Evolutionary conservation across 1,140 invertebrate species (phyloP), one percentile per base, ranked within the genome.

Genomic region (Orchestia grillus): DNA sequence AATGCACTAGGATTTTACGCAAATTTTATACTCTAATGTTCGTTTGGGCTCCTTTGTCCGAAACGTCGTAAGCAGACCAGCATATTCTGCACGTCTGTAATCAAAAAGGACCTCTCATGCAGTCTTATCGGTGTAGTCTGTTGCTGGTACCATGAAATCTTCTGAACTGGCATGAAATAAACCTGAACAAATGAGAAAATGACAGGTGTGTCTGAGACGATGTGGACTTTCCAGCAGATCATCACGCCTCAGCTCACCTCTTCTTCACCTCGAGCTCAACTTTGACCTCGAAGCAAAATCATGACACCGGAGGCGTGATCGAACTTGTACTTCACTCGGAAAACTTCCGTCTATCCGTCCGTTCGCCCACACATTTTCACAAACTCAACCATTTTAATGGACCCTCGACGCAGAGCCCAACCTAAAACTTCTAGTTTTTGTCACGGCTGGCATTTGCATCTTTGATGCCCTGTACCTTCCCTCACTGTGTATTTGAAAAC

Each of bases 101-200:
- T 41, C 88, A 36, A 90, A 90, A 90, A 90, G 43, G 28, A 90
- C 43, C 88, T 8, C 88, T 90, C 28, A 41, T 11, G 3, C 36
- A 8, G 88, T 90, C 88, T 42, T 11, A 90, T 90, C 88, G n/a
- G 88, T 90, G 88, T 90, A 90, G 88, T 44, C 88, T 90, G 88
- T 90, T 90, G 92, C 44, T n/a, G 44, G 92, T 47, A 94, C 92
- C 92, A 47, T 94, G 92, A 94, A 94, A 94, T 94, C 44, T n/a
- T 40, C 44, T 47, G 44, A 94, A 94, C 92, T 94, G 92, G 44
- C 92, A 94, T 94, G 92, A 94, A 94, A 94, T 94, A 94, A 94
- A 94, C 92, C 92, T 94, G 92, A 94, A 94, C 92, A 94, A 94
- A 94, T 94, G 92, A 94, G 92, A 94, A 94, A 94, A 94, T 94